Evolutionary conservation across 2,113 vertebrate genomes (phyloP).

Genomic region (Tringa solitaria): DNA sequence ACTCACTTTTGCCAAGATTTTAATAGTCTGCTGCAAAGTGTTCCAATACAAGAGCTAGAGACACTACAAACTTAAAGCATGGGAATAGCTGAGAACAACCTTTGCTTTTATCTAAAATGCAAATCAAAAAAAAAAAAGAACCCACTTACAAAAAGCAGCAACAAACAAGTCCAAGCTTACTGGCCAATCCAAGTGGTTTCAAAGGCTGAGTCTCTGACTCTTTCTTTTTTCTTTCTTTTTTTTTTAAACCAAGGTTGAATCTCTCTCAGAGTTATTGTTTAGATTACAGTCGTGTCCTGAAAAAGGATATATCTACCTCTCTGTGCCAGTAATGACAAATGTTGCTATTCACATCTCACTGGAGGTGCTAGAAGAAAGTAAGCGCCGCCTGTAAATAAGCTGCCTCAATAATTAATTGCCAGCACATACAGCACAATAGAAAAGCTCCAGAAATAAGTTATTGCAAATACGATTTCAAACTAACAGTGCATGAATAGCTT

Average conservation of each 20-base stretch:
- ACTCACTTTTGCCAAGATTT: neutral
- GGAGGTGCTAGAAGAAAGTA: constrained; percentile 29
- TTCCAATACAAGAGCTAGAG: neutral
- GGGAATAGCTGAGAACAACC: neutral
- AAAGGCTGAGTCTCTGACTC: neutral
- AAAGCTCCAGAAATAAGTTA: constrained; percentile 5
- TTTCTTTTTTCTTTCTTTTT: neutral
- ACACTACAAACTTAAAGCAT: neutral
- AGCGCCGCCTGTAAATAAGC: constrained; percentile 20
- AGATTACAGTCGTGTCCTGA: neutral
- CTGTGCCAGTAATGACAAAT: neutral
- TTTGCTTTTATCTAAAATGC: neutral
- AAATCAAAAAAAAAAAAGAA: neutral
- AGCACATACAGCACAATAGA: neutral
- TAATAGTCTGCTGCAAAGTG: neutral
- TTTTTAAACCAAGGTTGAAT: neutral
- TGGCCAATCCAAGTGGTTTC: neutral
- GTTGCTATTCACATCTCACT: constrained; percentile 20
- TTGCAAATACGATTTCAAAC: neutral
- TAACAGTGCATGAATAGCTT: neutral
- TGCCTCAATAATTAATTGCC: constrained; percentile 50
- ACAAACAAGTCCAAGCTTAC: neutral
- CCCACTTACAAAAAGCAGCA: neutral
- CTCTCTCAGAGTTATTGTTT: constrained; percentile 2
- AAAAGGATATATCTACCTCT: neutral